These are phyloP conservation scores for Diabrotica undecimpunctata DNA, from an alignment of 1,140 invertebrate genomes.

Conservation along the genomic window DNA sequence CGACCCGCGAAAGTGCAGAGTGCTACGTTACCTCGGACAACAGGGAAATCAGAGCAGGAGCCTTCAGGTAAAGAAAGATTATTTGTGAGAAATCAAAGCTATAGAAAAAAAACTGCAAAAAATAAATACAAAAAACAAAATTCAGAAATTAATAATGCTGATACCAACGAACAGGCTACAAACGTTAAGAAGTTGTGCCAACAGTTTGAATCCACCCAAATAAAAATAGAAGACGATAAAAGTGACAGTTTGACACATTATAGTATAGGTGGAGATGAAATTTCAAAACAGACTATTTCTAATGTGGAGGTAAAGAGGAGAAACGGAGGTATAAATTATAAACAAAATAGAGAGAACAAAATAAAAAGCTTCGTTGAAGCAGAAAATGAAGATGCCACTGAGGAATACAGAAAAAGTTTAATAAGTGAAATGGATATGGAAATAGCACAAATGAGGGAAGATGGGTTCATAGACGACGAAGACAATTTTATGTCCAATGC, in stretches of 20 bases:
- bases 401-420: constrained; percentile 21
- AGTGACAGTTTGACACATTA: too few species aligned
- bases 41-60: not conserved
- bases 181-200: not conserved
- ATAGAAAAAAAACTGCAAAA: not conserved
- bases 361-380: constrained; percentile 26
- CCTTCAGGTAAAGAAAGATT: not conserved
- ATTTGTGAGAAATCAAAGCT: not conserved
- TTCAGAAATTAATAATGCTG: too few species aligned
- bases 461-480: constrained; percentile 28
- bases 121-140: constrained; percentile 5
- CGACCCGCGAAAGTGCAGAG: constrained; percentile 1
- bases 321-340: not conserved
- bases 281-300: too few species aligned
- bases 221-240: too few species aligned
- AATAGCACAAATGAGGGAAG: constrained; percentile 23
- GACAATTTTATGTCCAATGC: not conserved
- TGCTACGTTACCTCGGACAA: constrained; percentile 2
- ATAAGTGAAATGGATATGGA: constrained; percentile 25
- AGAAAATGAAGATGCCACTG: constrained; percentile 23
- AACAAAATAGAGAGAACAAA: not conserved
- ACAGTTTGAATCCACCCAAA: not conserved
- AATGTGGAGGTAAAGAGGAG: constrained; percentile 4
- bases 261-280: too few species aligned
- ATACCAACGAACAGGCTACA: too few species aligned